phyloP scores from a whole-genome alignment of 2,888 invertebrate species.

The Philereme transversata region DNA sequence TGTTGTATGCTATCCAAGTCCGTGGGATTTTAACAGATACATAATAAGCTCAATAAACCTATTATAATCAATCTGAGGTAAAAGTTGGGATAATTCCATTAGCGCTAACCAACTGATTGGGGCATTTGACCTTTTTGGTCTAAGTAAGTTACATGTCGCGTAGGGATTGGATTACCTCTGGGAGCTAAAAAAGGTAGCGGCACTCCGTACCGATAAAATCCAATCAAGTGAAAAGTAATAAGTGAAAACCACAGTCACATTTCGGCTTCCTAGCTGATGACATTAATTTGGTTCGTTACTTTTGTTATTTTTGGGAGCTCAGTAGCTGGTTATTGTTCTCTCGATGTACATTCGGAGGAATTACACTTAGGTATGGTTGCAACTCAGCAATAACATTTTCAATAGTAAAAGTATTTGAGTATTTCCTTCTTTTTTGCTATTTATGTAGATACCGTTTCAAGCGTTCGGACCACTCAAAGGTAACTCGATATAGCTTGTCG shows the following conservation, averaged over 20 bases:
- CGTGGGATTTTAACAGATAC: too few species aligned
- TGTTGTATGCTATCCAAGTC: too few species aligned
- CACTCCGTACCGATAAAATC: slow-evolving; percentile 32
- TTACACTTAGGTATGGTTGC: too few species aligned
- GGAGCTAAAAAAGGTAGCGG: slow-evolving; percentile 37
- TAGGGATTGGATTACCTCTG: slow-evolving; percentile 42
- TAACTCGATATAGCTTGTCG: too few species aligned
- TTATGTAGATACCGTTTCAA: too few species aligned
- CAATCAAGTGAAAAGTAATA: slow-evolving; percentile 43
- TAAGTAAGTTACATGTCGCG: slow-evolving; percentile 44
- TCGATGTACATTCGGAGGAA: neutral
- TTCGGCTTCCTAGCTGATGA: slow-evolving; percentile 17
- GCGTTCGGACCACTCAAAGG: too few species aligned
- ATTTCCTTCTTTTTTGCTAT: too few species aligned
- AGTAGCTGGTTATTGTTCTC: slow-evolving; percentile 13
- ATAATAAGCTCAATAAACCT: slow-evolving; percentile 34
- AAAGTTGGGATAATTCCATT: slow-evolving; percentile 37
- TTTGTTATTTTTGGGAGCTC: slow-evolving; percentile 20
- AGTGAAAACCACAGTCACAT: slow-evolving; percentile 25
- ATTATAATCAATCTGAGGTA: slow-evolving; percentile 37
- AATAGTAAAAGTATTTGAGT: too few species aligned
- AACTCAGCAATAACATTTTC: too few species aligned
- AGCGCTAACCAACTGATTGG: slow-evolving; percentile 45
- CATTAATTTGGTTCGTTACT: slow-evolving; percentile 20
- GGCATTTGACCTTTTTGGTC: slow-evolving; percentile 41